These are phyloP conservation scores for Eurois occulta DNA, from an alignment of 2,888 invertebrate genomes.

Conservation along the genomic window DNA sequence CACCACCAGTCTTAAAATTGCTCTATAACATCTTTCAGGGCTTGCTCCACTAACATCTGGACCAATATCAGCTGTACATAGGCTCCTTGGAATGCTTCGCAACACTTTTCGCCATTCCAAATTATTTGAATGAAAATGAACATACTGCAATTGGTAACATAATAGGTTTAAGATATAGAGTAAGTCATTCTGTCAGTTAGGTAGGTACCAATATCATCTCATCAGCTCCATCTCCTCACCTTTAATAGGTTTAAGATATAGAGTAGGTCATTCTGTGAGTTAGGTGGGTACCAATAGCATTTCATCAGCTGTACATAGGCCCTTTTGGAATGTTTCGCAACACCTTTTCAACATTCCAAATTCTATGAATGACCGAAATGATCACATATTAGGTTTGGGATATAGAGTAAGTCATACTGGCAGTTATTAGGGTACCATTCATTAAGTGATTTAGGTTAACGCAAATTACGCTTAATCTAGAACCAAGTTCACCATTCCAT, in stretches of 20 bases:
- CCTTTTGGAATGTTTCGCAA: neutral
- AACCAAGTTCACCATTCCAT: conserved; percentile 21
- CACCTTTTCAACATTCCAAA: neutral
- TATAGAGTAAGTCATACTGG: neutral
- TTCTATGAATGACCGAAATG: neutral
- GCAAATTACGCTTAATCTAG: conserved; percentile 33
- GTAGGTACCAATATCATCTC: neutral
- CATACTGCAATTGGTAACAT: no score
- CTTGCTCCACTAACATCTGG: neutral
- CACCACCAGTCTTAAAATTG: neutral
- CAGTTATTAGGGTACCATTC: neutral
- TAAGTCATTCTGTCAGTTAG: neutral
- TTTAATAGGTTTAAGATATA: neutral
- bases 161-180: neutral
- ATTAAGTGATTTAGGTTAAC: conserved; percentile 14
- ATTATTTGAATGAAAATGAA: neutral
- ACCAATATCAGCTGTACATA: neutral
- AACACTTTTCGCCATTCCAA: neutral
- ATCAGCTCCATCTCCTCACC: neutral
- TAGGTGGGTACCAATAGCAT: neutral
- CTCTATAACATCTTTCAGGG: no score
- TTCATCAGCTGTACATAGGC: neutral
- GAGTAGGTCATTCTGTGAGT: neutral
- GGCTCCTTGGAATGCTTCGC: neutral
- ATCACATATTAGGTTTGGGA: neutral